These are phyloP conservation scores for Anodontia alba DNA, from an alignment of 2,888 invertebrate species.

Conservation along the genomic window DNA sequence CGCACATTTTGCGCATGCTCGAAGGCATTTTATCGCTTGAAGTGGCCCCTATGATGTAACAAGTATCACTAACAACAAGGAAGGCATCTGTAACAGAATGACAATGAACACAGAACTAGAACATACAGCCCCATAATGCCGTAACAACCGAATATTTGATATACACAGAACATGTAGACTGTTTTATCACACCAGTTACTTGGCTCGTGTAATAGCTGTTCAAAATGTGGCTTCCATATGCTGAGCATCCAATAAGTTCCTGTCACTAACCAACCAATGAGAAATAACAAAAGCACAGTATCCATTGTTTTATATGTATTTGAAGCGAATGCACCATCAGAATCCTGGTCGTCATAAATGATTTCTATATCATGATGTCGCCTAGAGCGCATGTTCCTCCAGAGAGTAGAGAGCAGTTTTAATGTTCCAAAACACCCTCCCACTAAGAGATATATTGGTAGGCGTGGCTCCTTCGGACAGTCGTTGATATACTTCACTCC, in stretches of 20 bases:
- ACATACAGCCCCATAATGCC: conserved; percentile 84
- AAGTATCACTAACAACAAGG: not conserved
- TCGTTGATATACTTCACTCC: conserved; percentile 92
- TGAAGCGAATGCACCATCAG: conserved; percentile 79
- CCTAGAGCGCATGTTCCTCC: conserved; percentile 89
- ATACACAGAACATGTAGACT: conserved; percentile 91
- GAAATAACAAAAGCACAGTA: conserved; percentile 88
- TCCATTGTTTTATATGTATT: conserved; percentile 88
- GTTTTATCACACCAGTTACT: conserved; percentile 92
- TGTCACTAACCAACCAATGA: conserved; percentile 90
- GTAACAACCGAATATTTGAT: conserved; percentile 91
- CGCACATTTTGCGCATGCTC: no score
- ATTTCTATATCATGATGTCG: conserved; percentile 85
- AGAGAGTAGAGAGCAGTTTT: conserved; percentile 87
- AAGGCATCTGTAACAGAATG: conserved; percentile 35
- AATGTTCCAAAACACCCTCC: conserved; percentile 91
- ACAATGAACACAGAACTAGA: conserved; percentile 40
- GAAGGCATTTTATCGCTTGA: no score
- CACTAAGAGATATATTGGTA: conserved; percentile 93
- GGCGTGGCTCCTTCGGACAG: conserved; percentile 91
- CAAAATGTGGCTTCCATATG: conserved; percentile 92
- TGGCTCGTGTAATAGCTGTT: conserved; percentile 90
- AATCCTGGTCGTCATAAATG: conserved; percentile 74
- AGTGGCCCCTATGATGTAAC: no score
- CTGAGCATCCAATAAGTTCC: conserved; percentile 92